Conservation (phyloP, 1,140 invertebrate species). For the Drosophila tani region DNA sequence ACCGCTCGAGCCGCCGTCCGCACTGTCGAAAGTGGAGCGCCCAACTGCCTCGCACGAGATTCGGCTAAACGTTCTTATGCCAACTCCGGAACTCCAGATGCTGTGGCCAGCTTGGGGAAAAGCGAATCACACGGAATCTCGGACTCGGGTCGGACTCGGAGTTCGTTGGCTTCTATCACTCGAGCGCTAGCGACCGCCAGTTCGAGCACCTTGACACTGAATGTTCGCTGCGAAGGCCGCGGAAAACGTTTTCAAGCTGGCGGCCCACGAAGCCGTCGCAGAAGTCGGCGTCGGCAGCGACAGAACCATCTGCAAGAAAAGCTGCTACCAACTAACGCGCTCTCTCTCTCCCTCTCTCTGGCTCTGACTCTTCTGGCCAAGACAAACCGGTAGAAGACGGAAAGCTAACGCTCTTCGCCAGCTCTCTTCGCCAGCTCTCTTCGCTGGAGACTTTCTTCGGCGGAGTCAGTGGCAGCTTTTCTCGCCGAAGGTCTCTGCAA, state of each 20-base stretch:
- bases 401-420: conserved; percentile 61
- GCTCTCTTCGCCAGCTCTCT: conserved; percentile 66
- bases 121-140: conserved; percentile 32
- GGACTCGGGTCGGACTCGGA: conserved; percentile 56
- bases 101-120: too few relatives aligned
- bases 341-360: conserved; percentile 11
- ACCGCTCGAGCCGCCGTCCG: conserved; percentile 68
- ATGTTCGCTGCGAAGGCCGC: conserved; percentile 74
- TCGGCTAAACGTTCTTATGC: conserved; percentile 75
- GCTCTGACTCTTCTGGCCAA: conserved; percentile 29
- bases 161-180: conserved; percentile 77
- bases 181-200: conserved; percentile 72
- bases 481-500: conserved; percentile 38
- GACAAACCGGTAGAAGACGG: conserved; percentile 73
- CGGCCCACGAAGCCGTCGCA: conserved; percentile 27
- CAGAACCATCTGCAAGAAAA: conserved; percentile 31
- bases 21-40: conserved; percentile 79
- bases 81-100: conserved; percentile 51
- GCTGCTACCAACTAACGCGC: conserved; percentile 62
- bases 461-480: conserved; percentile 40
- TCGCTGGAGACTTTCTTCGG: conserved; percentile 64
- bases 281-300: conserved; percentile 18
- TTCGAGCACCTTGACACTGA: conserved; percentile 82
- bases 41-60: conserved; percentile 68
- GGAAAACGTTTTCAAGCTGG: conserved; percentile 80